Conservation (phyloP, 1,140 invertebrate genomes). For the Ceratina australensis region DNA sequence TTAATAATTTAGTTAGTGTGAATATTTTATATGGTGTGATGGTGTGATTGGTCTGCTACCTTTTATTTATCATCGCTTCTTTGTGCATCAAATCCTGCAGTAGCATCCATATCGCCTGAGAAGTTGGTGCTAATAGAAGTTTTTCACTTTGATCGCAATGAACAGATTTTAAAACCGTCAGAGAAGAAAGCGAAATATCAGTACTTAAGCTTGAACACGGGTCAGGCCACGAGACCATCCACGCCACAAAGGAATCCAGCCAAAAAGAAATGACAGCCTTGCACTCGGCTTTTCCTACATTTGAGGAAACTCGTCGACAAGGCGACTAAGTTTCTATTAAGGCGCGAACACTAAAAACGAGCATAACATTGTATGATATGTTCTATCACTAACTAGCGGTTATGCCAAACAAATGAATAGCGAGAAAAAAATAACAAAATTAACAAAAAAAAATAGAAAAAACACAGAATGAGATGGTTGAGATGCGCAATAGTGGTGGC, state of each 20-base stretch:
- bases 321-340: conserved; percentile 34
- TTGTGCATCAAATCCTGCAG: too few relatives aligned
- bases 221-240: conserved; percentile 84
- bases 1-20: too few relatives aligned
- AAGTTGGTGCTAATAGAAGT: not conserved
- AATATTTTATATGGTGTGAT: not conserved
- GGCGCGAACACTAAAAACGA: conserved; percentile 22
- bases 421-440: not conserved
- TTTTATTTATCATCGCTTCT: too few relatives aligned
- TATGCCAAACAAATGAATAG: conserved; percentile 21
- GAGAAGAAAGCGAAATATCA: conserved; percentile 99
- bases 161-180: conserved; percentile 97
- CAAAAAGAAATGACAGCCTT: conserved; percentile 87
- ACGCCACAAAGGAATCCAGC: conserved; percentile 94
- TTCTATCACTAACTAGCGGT: conserved; percentile 35
- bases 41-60: too few relatives aligned
- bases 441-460: not conserved
- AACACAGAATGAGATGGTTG: not conserved
- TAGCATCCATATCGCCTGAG: too few relatives aligned
- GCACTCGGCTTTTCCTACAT: conserved; percentile 61
- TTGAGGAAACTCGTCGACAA: conserved; percentile 50
- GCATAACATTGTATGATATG: conserved; percentile 39
- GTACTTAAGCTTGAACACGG: conserved; percentile 90
- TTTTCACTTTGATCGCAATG: not conserved
- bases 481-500: conserved; percentile 13